Conservation (phyloP, 2,797 vertebrate genomes). For the Orestias chungarensis region DNA sequence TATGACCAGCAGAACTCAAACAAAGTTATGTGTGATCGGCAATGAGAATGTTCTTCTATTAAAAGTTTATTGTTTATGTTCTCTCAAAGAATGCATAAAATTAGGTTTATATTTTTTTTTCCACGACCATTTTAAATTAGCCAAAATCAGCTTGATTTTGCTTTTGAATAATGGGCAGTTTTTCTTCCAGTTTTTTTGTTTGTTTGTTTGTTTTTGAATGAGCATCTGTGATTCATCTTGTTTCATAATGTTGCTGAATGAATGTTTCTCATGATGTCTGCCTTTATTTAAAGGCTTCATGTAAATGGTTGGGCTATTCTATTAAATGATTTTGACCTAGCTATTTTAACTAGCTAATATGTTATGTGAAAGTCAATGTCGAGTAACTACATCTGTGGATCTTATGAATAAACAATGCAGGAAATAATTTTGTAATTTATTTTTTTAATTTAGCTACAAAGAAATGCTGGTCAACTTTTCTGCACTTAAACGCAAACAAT, state of each 20-base stretch:
- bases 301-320: slow-evolving; percentile 33
- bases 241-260: slow-evolving; percentile 59
- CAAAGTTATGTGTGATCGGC: background rate
- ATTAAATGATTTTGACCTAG: slow-evolving; percentile 7
- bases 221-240: slow-evolving; percentile 38
- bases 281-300: slow-evolving; percentile 24
- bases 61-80: background rate
- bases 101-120: background rate
- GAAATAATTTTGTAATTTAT: background rate
- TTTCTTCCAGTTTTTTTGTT: slow-evolving; percentile 25
- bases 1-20: background rate
- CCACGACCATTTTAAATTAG: background rate
- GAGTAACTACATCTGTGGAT: background rate
- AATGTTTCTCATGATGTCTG: slow-evolving; percentile 55
- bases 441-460: background rate
- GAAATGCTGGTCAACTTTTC: background rate
- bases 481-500: background rate
- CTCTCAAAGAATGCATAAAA: background rate
- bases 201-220: too few species aligned
- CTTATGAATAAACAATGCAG: background rate
- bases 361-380: background rate
- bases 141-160: slow-evolving; percentile 8
- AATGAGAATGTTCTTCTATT: background rate
- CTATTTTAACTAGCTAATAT: slow-evolving; percentile 14
- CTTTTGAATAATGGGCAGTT: slow-evolving; percentile 34